Evolutionary conservation across 1,140 invertebrate genomes (phyloP), one percentile per base, ranked within the genome.

Genomic region (Elymnias hypermnestra): DNA sequence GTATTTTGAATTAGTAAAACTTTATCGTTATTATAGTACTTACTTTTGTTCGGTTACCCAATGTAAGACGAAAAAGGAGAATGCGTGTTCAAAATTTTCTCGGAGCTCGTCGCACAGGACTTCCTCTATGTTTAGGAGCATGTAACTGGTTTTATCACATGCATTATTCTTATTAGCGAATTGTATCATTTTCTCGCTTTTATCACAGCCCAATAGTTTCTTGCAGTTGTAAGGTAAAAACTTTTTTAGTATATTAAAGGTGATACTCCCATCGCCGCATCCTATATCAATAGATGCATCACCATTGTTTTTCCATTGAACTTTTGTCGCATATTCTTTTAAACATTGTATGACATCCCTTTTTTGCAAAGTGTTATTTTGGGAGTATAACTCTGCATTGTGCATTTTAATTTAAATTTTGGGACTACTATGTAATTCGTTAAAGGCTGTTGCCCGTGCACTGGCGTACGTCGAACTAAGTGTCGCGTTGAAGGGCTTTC

Each of bases 1-100:
- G n/a, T n/a, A n/a, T n/a, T n/a, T n/a, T n/a, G n/a, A n/a, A n/a
- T n/a, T n/a, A n/a, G n/a, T n/a, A n/a, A n/a, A n/a, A n/a, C n/a
- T n/a, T n/a, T n/a, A n/a, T n/a, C n/a, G n/a, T n/a, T 7, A 4
- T n/a, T 2, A 29, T 4, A 6, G 0, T 33, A 75, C 88, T 84
- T 88, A 94, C 89, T 88, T 88, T 57, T 93, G 90, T 60, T 94
- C 89, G 46, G 90, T 89, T 18, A 94, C 90, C 94, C 94, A 96
- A 57, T 95, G 94, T 0, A 95, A 79, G 52, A 93, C 93, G 64
- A 94, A 94, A 58, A 95, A 94, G 0, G 94, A 95, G 35, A 94
- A 90, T 1, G 90, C 89, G 61, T 94, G 93, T 48, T 92, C 87
- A 55, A 92, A 94, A 19, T 75, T 70, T n/a, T 74, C 87, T 6